A percentile compares a stretch with the other conserved stretches of the same genome.
phyloP scores from a whole-genome alignment of 2,888 invertebrate species.

The Parthenolecanium corni region DNA sequence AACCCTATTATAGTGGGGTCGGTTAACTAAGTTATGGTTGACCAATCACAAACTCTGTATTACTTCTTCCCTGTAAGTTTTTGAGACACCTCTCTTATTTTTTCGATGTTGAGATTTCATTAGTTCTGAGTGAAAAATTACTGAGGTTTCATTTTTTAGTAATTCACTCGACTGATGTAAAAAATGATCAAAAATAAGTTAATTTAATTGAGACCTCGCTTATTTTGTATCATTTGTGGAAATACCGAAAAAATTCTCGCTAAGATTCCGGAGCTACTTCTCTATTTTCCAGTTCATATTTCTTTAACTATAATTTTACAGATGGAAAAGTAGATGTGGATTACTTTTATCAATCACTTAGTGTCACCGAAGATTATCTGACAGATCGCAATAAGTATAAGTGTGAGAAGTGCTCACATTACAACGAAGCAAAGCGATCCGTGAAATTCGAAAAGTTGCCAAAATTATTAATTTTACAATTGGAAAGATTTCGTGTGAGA shows the following conservation, averaged over 20 bases:
- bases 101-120: no score
- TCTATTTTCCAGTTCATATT: slow-evolving; percentile 2
- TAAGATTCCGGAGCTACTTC: neutral
- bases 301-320: no score
- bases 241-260: no score
- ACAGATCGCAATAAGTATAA: slow-evolving; percentile 82
- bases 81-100: no score
- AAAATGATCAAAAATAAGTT: neutral
- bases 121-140: no score
- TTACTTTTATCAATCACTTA: slow-evolving; percentile 54
- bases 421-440: slow-evolving; percentile 79
- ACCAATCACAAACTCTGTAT: no score
- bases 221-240: no score
- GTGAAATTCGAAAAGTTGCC: slow-evolving; percentile 78
- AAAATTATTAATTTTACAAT: slow-evolving; percentile 70
- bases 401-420: slow-evolving; percentile 73
- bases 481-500: slow-evolving; percentile 59
- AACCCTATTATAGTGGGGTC: no score
- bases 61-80: no score
- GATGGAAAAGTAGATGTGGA: slow-evolving; percentile 44
- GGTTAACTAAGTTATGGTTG: no score
- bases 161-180: slow-evolving; percentile 2
- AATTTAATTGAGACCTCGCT: no score
- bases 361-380: slow-evolving; percentile 72
- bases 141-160: slow-evolving; percentile 5